Evolutionary conservation across 2,113 vertebrate genomes (phyloP), one percentile per base, ranked within the genome.

Genomic region (Trinectes maculatus): DNA sequence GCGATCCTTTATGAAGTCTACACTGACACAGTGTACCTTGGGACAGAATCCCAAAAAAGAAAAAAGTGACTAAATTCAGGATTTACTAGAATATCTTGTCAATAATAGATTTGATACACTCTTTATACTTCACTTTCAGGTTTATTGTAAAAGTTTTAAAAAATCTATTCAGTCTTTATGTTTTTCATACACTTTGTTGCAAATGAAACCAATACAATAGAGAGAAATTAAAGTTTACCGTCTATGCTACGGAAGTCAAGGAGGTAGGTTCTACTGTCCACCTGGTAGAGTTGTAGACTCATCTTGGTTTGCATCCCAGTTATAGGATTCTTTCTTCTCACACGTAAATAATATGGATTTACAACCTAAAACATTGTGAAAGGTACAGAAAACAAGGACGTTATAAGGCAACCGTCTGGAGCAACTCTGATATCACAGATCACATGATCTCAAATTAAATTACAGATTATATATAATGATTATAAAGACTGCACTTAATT

Each of bases 241-340:
- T 99, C 98, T 85, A 99, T 99, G 89, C 96, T 98, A 86, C 96
- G 95, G 64, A 99, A 99, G 86, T 99, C 98, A 52, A 99, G 82
- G 75, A 99, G 94, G 77, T 98, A 99, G 16, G 97, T 99, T 84
- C 98, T 95, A 81, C 96, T 98, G 87, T 99, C 98, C 90, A 99
- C 98, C 79, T 98, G 96, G 87, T 99, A 99, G 55, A 99, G 85
- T 84, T 99, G 98, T 28, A 99, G 92, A 82, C 96, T 99, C 98
- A 99, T 99, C 92, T 99, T 99, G 67, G 96, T 95, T 74, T 95
- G 95, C 10, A 96, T 95, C 53, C 94, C 94, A 6, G 98, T 98
- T 21, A 98, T 89, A 4, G 95, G 95, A 83, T 99, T 98, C 94
- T 96, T 96, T 83, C 96, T 94, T 85, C 95, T 93, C 73, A 99